Conservation (phyloP, 2,797 vertebrate species). For the Gymnothorax reevesii region DNA sequence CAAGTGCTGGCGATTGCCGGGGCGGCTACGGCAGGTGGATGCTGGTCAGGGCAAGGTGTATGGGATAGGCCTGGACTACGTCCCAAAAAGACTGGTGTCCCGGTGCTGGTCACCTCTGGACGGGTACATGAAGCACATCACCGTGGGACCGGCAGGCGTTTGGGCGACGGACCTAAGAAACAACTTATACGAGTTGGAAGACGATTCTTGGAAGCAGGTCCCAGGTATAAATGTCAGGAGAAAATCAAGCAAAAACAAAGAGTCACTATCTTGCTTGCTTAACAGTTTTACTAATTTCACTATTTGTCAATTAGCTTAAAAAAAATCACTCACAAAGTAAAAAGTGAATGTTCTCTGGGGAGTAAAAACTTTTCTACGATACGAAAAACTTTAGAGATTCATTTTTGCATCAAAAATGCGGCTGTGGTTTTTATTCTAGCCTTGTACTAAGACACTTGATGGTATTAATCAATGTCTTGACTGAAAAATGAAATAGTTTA, state of each 20-base stretch:
- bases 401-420: too few relatives aligned
- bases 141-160: neutral
- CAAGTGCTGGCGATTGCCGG: neutral
- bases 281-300: too few relatives aligned
- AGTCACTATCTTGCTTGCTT: too few relatives aligned
- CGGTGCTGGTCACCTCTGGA: neutral
- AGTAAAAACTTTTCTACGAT: neutral
- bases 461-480: neutral
- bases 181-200: neutral
- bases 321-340: too few relatives aligned
- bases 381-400: too few relatives aligned
- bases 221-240: neutral
- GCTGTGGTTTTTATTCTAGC: neutral
- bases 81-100: neutral
- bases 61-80: neutral
- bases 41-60: neutral
- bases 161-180: neutral
- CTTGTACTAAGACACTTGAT: neutral
- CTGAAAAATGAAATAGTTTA: neutral
- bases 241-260: neutral
- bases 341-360: too few relatives aligned
- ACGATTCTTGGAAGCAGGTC: neutral
- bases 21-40: neutral
- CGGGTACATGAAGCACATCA: slow-evolving; percentile 11
- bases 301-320: too few relatives aligned